Conservation (phyloP, 2,888 invertebrate genomes). For the Ectemnius cavifrons region DNA sequence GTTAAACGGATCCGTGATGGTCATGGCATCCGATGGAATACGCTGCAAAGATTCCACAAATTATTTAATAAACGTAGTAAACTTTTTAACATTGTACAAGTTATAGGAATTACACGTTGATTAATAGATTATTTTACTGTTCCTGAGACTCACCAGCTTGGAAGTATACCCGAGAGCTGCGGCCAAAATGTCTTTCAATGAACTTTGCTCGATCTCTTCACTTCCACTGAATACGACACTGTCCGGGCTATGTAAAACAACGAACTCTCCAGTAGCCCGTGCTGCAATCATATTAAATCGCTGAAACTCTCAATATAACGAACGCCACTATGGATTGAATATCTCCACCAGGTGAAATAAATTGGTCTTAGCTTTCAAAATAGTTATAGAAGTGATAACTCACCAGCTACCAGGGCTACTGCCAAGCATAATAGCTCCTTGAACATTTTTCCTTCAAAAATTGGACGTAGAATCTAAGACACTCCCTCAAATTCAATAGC, state of each 20-base stretch:
- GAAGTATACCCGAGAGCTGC: constrained; percentile 86
- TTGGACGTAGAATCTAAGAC: constrained; percentile 45
- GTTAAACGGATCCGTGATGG: constrained; percentile 85
- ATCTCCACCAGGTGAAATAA: neutral
- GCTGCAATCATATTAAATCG: constrained; percentile 66
- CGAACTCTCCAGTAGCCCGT: constrained; percentile 83
- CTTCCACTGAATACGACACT: constrained; percentile 85
- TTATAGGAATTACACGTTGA: neutral
- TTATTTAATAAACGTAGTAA: neutral
- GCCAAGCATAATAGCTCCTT: constrained; percentile 45
- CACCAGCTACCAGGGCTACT: constrained; percentile 53
- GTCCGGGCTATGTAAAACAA: constrained; percentile 84
- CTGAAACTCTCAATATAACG: neutral
- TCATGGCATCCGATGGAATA: constrained; percentile 85
- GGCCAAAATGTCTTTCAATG: constrained; percentile 85
- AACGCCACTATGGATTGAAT: neutral
- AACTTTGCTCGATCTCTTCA: constrained; percentile 82
- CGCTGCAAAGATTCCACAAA: constrained; percentile 39
- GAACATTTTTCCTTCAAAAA: constrained; percentile 51
- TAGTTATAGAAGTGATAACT: neutral
- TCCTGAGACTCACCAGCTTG: constrained; percentile 80
- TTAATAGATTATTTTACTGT: constrained; percentile 1
- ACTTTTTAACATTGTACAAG: neutral
- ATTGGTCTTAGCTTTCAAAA: neutral
- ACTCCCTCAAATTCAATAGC: constrained; percentile 52